Evolutionary conservation across 2,113 vertebrate genomes (phyloP).

Genomic region (Engystomops pustulosus): DNA sequence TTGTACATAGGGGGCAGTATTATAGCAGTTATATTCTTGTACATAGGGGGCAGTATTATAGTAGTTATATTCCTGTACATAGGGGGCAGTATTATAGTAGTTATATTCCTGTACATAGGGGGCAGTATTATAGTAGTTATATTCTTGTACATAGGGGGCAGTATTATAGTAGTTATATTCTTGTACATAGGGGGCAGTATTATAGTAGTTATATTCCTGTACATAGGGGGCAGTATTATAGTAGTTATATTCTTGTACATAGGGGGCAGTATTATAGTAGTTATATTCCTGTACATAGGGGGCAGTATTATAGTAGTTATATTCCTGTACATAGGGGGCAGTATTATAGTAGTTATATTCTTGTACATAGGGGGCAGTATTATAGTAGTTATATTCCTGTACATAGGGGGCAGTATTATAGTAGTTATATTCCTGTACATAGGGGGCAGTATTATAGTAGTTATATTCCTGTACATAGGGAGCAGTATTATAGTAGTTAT

Average conservation of each 20-base stretch:
- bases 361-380: slow-evolving; percentile 5
- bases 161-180: slow-evolving; percentile 11
- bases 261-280: slow-evolving; percentile 8
- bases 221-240: slow-evolving; percentile 6
- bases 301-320: slow-evolving; percentile 18
- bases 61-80: neutral
- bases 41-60: slow-evolving; percentile 6
- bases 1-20: slow-evolving; percentile 5
- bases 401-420: slow-evolving; percentile 6
- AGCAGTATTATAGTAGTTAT: slow-evolving; percentile 18
- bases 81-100: slow-evolving; percentile 8
- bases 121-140: slow-evolving; percentile 18
- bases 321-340: neutral
- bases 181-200: slow-evolving; percentile 5
- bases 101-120: neutral
- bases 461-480: neutral
- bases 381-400: slow-evolving; percentile 9
- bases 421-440: neutral
- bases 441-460: slow-evolving; percentile 8
- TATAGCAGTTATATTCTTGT: slow-evolving; percentile 9
- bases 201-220: slow-evolving; percentile 9
- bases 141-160: neutral
- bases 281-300: neutral
- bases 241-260: slow-evolving; percentile 3
- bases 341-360: slow-evolving; percentile 11